Evolutionary conservation across 2,888 invertebrate genomes (phyloP).

Genomic region (Branchipolynoe longqiensis): DNA sequence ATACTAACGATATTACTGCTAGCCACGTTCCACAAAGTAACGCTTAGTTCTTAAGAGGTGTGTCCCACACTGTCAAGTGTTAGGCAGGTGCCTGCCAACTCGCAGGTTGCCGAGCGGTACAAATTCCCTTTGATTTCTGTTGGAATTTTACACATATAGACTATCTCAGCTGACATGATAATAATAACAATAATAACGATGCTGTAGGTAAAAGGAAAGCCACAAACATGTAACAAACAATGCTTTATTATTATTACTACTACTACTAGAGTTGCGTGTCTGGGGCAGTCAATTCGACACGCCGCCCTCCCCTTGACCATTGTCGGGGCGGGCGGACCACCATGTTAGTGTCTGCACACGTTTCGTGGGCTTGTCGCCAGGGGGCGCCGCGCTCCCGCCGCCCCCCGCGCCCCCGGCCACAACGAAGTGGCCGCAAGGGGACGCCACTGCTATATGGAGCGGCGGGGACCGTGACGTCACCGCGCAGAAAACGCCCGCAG

Average conservation of each 20-base stretch:
- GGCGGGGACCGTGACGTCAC: constrained; percentile 2
- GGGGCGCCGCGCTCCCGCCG: not conserved
- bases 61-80: not conserved
- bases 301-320: constrained; percentile 21
- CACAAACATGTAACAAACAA: no score
- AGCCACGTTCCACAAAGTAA: constrained; percentile 20
- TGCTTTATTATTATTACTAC: no score
- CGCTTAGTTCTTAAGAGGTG: constrained; percentile 45
- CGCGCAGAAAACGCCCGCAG: not conserved
- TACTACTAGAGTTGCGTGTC: not conserved
- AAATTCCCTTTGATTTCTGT: constrained; percentile 42
- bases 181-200: not conserved
- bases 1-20: constrained; percentile 6
- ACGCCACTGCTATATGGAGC: constrained; percentile 24
- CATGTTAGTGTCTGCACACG: not conserved
- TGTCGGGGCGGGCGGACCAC: not conserved
- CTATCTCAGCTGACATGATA: constrained; percentile 54
- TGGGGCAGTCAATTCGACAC: not conserved
- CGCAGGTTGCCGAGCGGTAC: constrained; percentile 48
- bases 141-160: constrained; percentile 18
- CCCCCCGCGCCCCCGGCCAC: constrained; percentile 1
- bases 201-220: not conserved
- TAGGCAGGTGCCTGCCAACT: not conserved
- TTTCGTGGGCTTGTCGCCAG: not conserved
- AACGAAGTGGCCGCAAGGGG: not conserved